These are phyloP conservation scores for Betta splendens DNA, from an alignment of 2,797 vertebrate genomes.

Conservation along the genomic window DNA sequence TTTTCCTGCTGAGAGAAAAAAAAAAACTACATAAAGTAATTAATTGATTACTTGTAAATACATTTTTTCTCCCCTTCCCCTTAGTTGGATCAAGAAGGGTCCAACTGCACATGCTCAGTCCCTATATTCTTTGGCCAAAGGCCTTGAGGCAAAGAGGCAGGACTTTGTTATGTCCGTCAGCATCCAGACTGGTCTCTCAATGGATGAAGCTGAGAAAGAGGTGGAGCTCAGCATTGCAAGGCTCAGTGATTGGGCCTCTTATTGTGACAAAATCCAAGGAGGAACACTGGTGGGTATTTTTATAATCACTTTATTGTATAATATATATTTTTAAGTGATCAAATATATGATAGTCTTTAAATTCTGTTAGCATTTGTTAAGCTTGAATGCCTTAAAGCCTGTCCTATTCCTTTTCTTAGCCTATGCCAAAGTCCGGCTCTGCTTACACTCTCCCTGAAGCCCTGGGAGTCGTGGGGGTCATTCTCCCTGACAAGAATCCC, in stretches of 20 bases:
- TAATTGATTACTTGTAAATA: no score
- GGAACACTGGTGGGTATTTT: conserved; percentile 77
- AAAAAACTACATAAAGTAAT: no score
- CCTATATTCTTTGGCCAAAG: conserved; percentile 80
- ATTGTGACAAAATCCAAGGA: conserved; percentile 82
- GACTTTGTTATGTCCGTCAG: conserved; percentile 72
- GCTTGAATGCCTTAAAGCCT: neutral
- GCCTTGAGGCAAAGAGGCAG: conserved; percentile 76
- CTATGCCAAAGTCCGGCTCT: conserved; percentile 81
- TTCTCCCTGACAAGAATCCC: conserved; percentile 84
- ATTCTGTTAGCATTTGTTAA: neutral
- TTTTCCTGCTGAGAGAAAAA: no score
- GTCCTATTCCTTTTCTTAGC: conserved; percentile 43
- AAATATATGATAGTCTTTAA: neutral
- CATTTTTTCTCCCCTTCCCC: no score
- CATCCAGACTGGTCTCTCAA: conserved; percentile 67
- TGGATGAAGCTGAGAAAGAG: conserved; percentile 74
- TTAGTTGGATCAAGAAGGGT: conserved; percentile 84
- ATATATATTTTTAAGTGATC: neutral
- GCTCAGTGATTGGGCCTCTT: conserved; percentile 85
- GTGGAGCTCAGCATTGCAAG: conserved; percentile 82
- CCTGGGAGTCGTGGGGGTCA: conserved; percentile 85
- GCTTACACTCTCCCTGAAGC: conserved; percentile 86
- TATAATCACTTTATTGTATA: neutral
- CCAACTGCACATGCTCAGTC: conserved; percentile 80